These are phyloP conservation scores for Hydractinia symbiolongicarpus DNA, from an alignment of 30 jellyfish, hydroid and myxozoan species.

Conservation along the genomic window DNA sequence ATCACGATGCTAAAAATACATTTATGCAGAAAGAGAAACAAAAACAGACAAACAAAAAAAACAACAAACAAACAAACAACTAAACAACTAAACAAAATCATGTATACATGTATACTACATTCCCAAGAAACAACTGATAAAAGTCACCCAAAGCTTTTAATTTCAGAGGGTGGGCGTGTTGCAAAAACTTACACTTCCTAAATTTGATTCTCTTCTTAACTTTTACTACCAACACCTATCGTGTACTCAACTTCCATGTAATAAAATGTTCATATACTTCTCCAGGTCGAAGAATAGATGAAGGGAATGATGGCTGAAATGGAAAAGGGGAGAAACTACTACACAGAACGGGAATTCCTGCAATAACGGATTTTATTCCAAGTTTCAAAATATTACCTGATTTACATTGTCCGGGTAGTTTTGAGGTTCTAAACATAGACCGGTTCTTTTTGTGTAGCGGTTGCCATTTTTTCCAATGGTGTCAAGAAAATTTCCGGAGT, in stretches of 20 bases:
- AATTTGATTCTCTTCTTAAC: too few relatives aligned
- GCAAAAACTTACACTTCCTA: too few relatives aligned
- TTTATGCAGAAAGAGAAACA: too few relatives aligned
- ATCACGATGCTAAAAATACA: too few relatives aligned
- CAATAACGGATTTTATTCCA: neutral
- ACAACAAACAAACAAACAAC: too few relatives aligned
- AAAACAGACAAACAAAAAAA: too few relatives aligned
- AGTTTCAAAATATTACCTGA: constrained; percentile 44
- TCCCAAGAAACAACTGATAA: too few relatives aligned
- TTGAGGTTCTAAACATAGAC: constrained; percentile 79
- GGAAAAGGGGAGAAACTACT: constrained; percentile 9
- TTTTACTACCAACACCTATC: neutral
- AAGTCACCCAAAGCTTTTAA: too few relatives aligned
- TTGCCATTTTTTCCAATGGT: constrained; percentile 67
- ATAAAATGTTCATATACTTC: constrained; percentile 62
- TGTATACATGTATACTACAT: too few relatives aligned
- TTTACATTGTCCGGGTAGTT: constrained; percentile 74
- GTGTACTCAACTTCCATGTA: constrained; percentile 12
- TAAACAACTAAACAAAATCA: too few relatives aligned
- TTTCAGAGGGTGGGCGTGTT: too few relatives aligned
- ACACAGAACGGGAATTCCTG: neutral
- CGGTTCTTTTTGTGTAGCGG: constrained; percentile 51
- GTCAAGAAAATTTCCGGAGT: constrained; percentile 64
- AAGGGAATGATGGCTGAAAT: constrained; percentile 56
- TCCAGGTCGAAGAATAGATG: constrained; percentile 71